Percentiles rank a stretch among this genome's conserved stretches.
Conservation (phyloP, 1,140 invertebrate genomes). For the Drosophila ananassae region DNA sequence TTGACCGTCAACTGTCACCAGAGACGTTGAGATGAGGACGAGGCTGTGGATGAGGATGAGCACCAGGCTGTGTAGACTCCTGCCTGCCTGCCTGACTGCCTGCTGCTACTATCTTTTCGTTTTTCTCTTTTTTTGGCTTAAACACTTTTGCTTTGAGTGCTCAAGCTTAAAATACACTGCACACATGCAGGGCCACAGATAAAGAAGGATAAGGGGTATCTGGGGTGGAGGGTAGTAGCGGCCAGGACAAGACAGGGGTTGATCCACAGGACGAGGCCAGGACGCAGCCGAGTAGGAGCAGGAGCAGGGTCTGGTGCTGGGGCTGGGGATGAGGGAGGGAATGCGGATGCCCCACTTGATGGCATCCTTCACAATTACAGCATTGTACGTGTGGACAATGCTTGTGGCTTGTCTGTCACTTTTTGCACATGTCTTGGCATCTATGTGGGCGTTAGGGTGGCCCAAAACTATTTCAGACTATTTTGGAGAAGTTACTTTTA, state of each 20-base stretch:
- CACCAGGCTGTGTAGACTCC: constrained; percentile 10
- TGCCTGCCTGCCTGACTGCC: constrained; percentile 32
- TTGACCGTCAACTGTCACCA: constrained; percentile 76
- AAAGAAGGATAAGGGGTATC: constrained; percentile 16
- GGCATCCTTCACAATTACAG: constrained; percentile 82
- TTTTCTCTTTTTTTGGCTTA: constrained; percentile 60
- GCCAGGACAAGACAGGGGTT: constrained; percentile 15
- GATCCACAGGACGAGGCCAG: constrained; percentile 29
- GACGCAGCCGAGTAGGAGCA: constrained; percentile 10
- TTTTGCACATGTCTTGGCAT: constrained; percentile 42
- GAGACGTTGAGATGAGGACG: constrained; percentile 48
- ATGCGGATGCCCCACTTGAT: constrained; percentile 71
- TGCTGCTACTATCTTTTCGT: constrained; percentile 22
- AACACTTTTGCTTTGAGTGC: constrained; percentile 73
- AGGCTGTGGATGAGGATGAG: constrained; percentile 14
- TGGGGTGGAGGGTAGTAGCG: neutral
- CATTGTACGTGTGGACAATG: constrained; percentile 74
- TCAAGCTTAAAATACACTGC: constrained; percentile 74
- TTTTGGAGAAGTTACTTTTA: neutral
- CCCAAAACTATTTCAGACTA: neutral
- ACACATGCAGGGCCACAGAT: constrained; percentile 27
- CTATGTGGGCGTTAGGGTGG: constrained; percentile 26
- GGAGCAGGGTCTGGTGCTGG: neutral
- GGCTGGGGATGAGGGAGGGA: constrained; percentile 25
- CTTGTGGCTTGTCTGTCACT: constrained; percentile 71